phyloP scores from a whole-genome alignment of 2,797 vertebrate genomes.

The Serranus cabrilla region DNA sequence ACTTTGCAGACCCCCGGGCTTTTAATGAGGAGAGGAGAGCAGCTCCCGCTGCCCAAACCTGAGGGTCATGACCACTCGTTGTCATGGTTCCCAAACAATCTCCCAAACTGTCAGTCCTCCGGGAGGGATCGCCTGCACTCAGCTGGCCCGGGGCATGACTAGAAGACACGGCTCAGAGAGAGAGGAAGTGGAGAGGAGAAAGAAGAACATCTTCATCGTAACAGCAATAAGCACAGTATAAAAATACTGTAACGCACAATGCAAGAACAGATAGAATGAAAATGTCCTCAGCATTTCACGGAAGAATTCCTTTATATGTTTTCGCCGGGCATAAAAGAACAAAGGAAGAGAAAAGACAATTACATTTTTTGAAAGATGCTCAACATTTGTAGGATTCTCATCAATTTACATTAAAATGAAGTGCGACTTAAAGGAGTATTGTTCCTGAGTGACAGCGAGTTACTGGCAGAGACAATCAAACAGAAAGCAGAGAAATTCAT shows the following conservation, averaged over 20 bases:
- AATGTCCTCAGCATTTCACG: not conserved
- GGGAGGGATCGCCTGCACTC: constrained; percentile 22
- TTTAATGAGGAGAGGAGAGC: constrained; percentile 22
- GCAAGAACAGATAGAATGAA: constrained; percentile 1
- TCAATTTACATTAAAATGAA: constrained; percentile 27
- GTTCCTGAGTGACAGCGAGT: not conserved
- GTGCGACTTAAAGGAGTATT: constrained; percentile 28
- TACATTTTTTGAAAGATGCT: not conserved
- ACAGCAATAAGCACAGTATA: not conserved
- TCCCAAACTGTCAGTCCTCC: constrained; percentile 32
- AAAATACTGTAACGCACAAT: not conserved
- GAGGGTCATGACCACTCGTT: constrained; percentile 39
- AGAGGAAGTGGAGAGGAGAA: not conserved
- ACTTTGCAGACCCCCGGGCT: constrained; percentile 7
- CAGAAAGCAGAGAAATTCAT: not conserved
- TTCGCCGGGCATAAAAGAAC: not conserved
- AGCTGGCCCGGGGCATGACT: constrained; percentile 26
- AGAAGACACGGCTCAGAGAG: constrained; percentile 22
- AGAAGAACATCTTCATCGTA: not conserved
- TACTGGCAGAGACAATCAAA: constrained; percentile 9
- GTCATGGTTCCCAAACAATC: constrained; percentile 47
- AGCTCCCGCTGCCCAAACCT: constrained; percentile 23
- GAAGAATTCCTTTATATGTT: not conserved
- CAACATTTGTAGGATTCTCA: constrained; percentile 15
- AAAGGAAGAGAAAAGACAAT: not conserved